Percentiles rank a stretch among this genome's conserved stretches.
Evolutionary conservation across 2,888 invertebrate species (phyloP).

Genomic region (Chymomyza procnemis): DNA sequence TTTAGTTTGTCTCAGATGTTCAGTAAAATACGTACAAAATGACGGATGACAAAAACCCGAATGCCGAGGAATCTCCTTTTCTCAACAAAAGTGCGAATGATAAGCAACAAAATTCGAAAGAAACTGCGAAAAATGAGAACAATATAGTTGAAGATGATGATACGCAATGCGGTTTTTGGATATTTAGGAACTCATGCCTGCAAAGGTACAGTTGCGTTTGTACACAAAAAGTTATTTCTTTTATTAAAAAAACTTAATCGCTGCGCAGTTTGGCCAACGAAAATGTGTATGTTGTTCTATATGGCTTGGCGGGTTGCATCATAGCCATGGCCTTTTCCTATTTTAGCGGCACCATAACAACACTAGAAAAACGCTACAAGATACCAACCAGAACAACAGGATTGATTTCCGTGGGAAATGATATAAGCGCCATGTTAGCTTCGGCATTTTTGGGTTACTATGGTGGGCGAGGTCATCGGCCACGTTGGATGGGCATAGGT

Average conservation of each 20-base stretch:
- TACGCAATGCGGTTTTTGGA: conserved; percentile 83
- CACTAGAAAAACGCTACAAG: conserved; percentile 85
- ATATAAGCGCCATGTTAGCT: conserved; percentile 84
- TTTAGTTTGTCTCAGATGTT: not conserved
- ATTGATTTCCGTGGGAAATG: conserved; percentile 85
- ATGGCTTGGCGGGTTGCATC: conserved; percentile 84
- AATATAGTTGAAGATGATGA: conserved; percentile 55
- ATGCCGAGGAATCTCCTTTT: not conserved
- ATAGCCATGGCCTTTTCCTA: conserved; percentile 85
- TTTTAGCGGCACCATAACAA: conserved; percentile 85
- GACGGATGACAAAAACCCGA: not conserved
- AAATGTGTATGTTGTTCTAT: conserved; percentile 80
- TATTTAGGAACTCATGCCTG: conserved; percentile 80
- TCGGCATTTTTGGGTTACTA: conserved; percentile 84
- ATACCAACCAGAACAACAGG: conserved; percentile 85
- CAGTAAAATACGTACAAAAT: not conserved
- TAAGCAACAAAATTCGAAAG: not conserved
- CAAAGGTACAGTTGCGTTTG: conserved; percentile 80
- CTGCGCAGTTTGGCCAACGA: conserved; percentile 75
- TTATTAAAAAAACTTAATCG: not conserved
- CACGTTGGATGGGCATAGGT: conserved; percentile 84
- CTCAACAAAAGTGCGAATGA: not conserved
- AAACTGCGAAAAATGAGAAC: not conserved
- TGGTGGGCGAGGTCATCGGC: conserved; percentile 84
- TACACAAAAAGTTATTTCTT: not conserved